Base-by-base conservation (phyloP, 1,140 invertebrate species). In the Drosophila parabipectinata region DNA sequence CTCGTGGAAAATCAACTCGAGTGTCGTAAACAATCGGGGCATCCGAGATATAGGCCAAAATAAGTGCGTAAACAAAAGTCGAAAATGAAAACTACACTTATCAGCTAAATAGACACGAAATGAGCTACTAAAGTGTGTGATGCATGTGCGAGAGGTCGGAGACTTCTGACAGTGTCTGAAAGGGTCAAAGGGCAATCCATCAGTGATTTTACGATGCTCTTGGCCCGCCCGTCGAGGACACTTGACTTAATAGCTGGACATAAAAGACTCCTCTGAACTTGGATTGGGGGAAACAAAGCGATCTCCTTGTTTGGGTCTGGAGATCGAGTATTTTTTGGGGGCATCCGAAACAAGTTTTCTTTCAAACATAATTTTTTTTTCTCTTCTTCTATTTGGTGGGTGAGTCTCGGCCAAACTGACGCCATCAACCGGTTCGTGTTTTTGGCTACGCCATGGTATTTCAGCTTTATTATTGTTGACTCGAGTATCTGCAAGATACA, bases 401-500 rank as follows among this genome's bases (percentile, higher is more conserved):
- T 76, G 72, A 74, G 60, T 66, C 79, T 73, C 63, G 73, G 48
- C 57, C 74, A 66, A 85, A 77, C 82, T 87, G 82, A 85, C 81
- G 81, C 81, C 81, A 85, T 87, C 82, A 85, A 85, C 81, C 81
- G 81, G 82, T 85, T 87, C 79, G 51, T 56, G 48, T 62, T 76
- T 79, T 82, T 56, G 77, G 77, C 57, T 71, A 79, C 52, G 60
- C 51, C 59, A 75, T 18, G 51, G 55, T 51, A 74, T n/a, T 41
- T 60, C n/a, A 21, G 28, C 39, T 34, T 62, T 69, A 44, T 41
- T 58, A 50, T 56, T 68, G 63, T 60, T 66, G 71, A 77, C 62
- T 60, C 24, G 63, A 61, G 73, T 85, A 87, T 87, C 78, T 78
- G 66, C 64, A 74, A 87, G 68, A 81, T 81, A 81, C 73, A 72